Percentiles rank a stretch among this genome's conserved stretches.
Evolutionary conservation across 2,113 vertebrate species (phyloP).

Genomic region (Balaeniceps rex): DNA sequence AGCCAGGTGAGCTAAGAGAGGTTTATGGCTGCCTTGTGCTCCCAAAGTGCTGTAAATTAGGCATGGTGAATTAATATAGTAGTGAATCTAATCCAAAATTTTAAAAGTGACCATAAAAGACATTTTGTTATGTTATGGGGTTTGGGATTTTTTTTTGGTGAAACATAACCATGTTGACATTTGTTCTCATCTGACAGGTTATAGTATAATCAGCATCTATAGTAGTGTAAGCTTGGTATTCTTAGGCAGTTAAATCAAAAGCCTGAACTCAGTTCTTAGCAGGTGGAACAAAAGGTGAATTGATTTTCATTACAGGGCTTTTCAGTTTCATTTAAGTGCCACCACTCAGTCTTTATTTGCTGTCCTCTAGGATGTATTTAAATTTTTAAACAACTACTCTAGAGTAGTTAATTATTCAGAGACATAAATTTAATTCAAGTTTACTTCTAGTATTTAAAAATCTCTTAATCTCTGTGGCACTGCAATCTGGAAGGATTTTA

Average conservation of each 20-base stretch:
- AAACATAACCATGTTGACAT: neutral
- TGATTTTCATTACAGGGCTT: neutral
- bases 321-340: neutral
- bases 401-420: neutral
- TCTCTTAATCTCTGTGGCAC: neutral
- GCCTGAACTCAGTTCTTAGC: neutral
- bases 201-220: neutral
- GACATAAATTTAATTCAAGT: neutral
- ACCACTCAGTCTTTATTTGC: neutral
- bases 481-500: neutral
- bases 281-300: neutral
- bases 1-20: neutral
- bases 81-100: neutral
- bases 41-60: neutral
- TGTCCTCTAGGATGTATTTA: neutral
- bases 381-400: neutral
- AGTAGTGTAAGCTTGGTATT: neutral
- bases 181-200: neutral
- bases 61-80: neutral
- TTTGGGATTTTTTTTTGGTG: neutral
- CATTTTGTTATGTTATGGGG: neutral
- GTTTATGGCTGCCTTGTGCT: neutral
- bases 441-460: neutral
- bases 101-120: neutral
- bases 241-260: neutral